phyloP scores from a whole-genome alignment of 2,113 vertebrate genomes.

The Herpetotheres cachinnans region DNA sequence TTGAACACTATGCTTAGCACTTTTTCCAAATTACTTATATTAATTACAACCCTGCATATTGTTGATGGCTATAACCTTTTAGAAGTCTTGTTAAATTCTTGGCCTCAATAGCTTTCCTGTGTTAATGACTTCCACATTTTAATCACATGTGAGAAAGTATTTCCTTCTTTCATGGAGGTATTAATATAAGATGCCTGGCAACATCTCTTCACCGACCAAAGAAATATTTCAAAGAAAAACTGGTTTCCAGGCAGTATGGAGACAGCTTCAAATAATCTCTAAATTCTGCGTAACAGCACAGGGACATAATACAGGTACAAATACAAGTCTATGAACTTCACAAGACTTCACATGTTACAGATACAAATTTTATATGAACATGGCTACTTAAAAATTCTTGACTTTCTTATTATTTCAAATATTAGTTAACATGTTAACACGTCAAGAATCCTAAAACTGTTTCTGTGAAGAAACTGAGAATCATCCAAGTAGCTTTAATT shows the following conservation, averaged over 20 bases:
- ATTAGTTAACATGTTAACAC: neutral
- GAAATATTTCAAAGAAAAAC: neutral
- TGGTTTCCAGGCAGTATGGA: neutral
- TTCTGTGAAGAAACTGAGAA: neutral
- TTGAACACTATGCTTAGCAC: neutral
- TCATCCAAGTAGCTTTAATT: neutral
- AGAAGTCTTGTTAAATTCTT: slow-evolving; percentile 13
- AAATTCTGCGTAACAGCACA: neutral
- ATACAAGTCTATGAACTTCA: neutral
- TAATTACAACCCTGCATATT: neutral
- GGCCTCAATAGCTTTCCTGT: neutral
- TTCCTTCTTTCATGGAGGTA: slow-evolving; percentile 7
- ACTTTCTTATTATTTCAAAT: neutral
- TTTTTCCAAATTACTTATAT: neutral
- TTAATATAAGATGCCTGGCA: neutral
- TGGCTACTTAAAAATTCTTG: neutral
- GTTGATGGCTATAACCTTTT: neutral
- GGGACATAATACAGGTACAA: neutral
- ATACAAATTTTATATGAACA: neutral
- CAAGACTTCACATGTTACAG: neutral
- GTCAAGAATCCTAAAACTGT: neutral
- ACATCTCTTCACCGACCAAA: neutral
- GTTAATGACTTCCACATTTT: slow-evolving; percentile 46
- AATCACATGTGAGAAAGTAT: neutral
- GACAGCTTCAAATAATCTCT: neutral